Evolutionary conservation across 2,888 invertebrate species (phyloP), one percentile per base, ranked within the genome.

Genomic region (Periphyllus acericola): DNA sequence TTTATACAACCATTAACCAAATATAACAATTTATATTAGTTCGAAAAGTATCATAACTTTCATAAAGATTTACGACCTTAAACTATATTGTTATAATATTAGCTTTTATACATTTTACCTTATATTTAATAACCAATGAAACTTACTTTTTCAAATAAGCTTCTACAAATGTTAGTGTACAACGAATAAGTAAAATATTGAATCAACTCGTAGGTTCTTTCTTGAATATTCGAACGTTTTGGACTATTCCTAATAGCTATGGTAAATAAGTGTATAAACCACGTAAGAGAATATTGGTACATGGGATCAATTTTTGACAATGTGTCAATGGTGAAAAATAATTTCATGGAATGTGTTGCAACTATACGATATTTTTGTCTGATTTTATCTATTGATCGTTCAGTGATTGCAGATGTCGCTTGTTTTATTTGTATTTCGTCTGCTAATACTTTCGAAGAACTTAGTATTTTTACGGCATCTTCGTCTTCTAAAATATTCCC

Each of bases 401-500:
- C 97, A 0, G 98, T 98, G 90, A 94, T 93, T 19, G 95, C 94
- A 0, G 98, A 96, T 5, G 95, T 93, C 89, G 95, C 93, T 91
- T 98, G 98, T 92, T 99, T 98, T 81, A 95, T 95, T 90, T 96
- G 94, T 90, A 98, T 98, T 90, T 97, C 97, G 90, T 96, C 96
- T 0, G 98, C 97, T 5, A 98, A 93, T 25, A 96, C 92, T 92
- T 97, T 97, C 89, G 97, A 97, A 0, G 97, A 96, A 0, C 98
- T 96, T 3, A 99, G 93, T 90, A 98, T 96, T 91, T 95, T 95
- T 90, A 98, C 97, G 74, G 98, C 98, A 0, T 96, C 97, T 92
- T 98, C 98, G 92, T 98, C 98, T 92, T 98, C 98, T 68, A 98
- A 93, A 89, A 99, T 98, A 91, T 98, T 98, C 66, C 98, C 98